Conservation (phyloP, 2,113 vertebrate genomes). For the Paracanthobrama guichenoti region DNA sequence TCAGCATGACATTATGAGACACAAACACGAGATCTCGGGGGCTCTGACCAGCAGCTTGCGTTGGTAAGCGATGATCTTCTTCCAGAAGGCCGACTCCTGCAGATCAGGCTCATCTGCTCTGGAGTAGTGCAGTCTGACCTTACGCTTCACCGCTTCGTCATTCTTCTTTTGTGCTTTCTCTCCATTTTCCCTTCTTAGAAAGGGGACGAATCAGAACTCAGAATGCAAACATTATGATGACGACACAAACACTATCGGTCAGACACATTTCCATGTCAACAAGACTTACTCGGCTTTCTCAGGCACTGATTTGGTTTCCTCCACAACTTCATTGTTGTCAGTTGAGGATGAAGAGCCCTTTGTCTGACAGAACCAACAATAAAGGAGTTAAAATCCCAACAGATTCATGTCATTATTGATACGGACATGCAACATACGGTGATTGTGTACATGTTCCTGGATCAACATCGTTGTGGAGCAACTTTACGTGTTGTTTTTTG, state of each 20-base stretch:
- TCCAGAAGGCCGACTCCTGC: conserved; percentile 92
- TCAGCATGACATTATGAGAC: not conserved
- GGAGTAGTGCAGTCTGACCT: conserved; percentile 78
- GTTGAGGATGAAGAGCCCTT: conserved; percentile 71
- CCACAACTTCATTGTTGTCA: conserved; percentile 78
- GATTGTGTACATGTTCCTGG: too few relatives aligned
- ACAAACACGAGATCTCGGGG: not conserved
- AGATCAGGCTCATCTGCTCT: conserved; percentile 87
- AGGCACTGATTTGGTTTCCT: conserved; percentile 78
- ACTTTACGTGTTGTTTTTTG: too few relatives aligned
- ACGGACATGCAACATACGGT: too few relatives aligned
- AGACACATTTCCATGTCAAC: not conserved
- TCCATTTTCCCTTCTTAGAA: conserved; percentile 68
- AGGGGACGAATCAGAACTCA: not conserved
- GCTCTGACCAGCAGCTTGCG: conserved; percentile 89
- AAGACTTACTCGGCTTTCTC: conserved; percentile 86
- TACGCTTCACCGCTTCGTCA: conserved; percentile 81
- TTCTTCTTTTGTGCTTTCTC: conserved; percentile 84
- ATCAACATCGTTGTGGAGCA: too few relatives aligned
- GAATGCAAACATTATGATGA: not conserved
- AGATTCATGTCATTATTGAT: not conserved
- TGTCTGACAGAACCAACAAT: conserved; percentile 68
- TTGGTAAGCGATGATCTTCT: conserved; percentile 95
- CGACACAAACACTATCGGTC: not conserved
- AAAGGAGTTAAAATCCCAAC: not conserved